Conservation (phyloP, 2,888 invertebrate genomes). For the Nomada hirtipes region DNA sequence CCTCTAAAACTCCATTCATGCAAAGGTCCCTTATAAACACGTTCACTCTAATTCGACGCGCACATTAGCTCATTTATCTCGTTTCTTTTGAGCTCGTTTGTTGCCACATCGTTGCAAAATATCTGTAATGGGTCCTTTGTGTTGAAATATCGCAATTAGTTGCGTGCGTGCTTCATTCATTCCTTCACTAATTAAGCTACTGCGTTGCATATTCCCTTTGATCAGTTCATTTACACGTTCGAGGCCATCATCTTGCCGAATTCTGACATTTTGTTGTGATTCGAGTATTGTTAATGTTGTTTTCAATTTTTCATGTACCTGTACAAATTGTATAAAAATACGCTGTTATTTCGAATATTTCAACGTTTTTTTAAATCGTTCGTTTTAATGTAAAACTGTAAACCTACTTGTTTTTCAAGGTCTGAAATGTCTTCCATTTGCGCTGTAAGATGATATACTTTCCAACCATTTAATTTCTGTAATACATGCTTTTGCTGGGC, state of each 20-base stretch:
- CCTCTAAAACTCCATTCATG: slow-evolving; percentile 59
- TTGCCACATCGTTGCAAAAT: slow-evolving; percentile 96
- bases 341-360: too few species aligned
- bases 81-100: slow-evolving; percentile 96
- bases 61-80: slow-evolving; percentile 87
- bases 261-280: slow-evolving; percentile 77
- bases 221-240: slow-evolving; percentile 83
- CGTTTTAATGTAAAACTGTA: not conserved
- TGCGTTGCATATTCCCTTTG: slow-evolving; percentile 97
- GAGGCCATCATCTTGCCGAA: slow-evolving; percentile 79
- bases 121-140: slow-evolving; percentile 94
- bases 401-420: slow-evolving; percentile 80
- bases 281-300: slow-evolving; percentile 79
- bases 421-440: slow-evolving; percentile 95
- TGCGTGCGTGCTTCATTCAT: slow-evolving; percentile 95
- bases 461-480: slow-evolving; percentile 97
- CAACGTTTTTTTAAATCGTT: too few species aligned
- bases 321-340: not conserved
- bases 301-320: slow-evolving; percentile 83
- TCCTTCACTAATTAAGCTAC: slow-evolving; percentile 96
- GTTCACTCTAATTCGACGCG: slow-evolving; percentile 35
- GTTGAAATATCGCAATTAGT: slow-evolving; percentile 95
- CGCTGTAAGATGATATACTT: slow-evolving; percentile 95
- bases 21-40: slow-evolving; percentile 59
- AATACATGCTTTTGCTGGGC: slow-evolving; percentile 95